Evolutionary conservation across 2,888 invertebrate species (phyloP), one percentile per base, ranked within the genome.

Genomic region (Agrilus biguttatus): DNA sequence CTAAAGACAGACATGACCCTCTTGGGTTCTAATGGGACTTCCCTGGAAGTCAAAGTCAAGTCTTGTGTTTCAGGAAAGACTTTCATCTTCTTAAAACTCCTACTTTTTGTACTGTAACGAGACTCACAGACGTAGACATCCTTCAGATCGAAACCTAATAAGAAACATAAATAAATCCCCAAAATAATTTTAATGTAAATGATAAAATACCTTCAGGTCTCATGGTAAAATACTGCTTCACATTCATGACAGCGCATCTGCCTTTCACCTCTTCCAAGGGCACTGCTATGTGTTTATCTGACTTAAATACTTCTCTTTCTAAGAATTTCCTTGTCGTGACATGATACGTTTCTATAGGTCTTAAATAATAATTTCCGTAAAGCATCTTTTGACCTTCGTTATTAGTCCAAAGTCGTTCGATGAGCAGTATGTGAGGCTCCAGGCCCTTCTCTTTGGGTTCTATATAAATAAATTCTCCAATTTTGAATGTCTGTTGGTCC

Each of bases 121-220:
- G 90, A 93, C 67, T 98, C 97, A 63, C 97, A 97, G 0, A 97
- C 95, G 60, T 85, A 98, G 1, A 97, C 84, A 66, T 98, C 95
- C 58, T 90, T 89, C 48, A 93, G 91, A 0, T 80, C 74, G 57
- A 88, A 86, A 14, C 84, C 82, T 75, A 42, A 13, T 51, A 51
- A 41, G 38, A 41, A 40, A 21, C 21, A n/a, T n/a, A 21, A 6
- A 7, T 21, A 39, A n/a, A 34, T 17, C 5, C 28, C 2, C 21
- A 40, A 43, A 35, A 33, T 19, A 14, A 37, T 17, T 23, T 34
- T 23, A 5, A 39, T 35, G 10, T 33, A 28, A 28, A 28, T 10
- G 10, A 28, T 28, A 36, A 36, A 49, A 49, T 51, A 75, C 76
- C 79, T 72, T 88, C 86, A 0, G 96, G 93, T 50, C 77, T 78